Conservation (phyloP, 2,797 vertebrate genomes). For the Todus mexicanus region DNA sequence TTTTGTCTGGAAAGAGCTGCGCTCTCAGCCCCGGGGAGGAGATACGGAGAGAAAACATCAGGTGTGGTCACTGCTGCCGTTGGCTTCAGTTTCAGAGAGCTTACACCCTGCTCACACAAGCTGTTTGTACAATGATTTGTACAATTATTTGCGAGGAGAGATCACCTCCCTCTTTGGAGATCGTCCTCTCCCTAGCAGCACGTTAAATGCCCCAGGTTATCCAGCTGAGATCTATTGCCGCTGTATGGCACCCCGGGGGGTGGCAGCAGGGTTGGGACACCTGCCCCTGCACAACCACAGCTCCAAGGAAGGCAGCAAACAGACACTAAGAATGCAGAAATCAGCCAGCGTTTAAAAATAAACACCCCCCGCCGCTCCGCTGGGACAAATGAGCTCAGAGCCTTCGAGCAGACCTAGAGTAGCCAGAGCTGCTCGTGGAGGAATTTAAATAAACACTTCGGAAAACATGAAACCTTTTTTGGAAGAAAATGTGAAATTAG, state of each 20-base stretch:
- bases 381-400: constrained; percentile 41
- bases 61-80: background rate
- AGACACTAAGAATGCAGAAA: background rate
- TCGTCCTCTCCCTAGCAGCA: background rate
- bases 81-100: background rate
- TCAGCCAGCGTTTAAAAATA: constrained; percentile 41
- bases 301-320: constrained; percentile 15
- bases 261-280: background rate
- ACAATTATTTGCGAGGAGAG: background rate
- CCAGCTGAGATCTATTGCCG: background rate
- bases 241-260: background rate
- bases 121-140: background rate
- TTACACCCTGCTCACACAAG: background rate
- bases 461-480: constrained; percentile 59
- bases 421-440: background rate
- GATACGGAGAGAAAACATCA: background rate
- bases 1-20: background rate
- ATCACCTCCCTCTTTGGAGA: background rate
- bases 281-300: background rate
- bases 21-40: background rate
- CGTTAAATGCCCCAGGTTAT: background rate
- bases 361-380: background rate
- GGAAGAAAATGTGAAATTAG: constrained; percentile 56
- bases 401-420: background rate
- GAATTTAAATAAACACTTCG: constrained; percentile 43